phyloP scores from a whole-genome alignment of 2,113 vertebrate genomes.

The Hydrochoerus hydrochaeris region DNA sequence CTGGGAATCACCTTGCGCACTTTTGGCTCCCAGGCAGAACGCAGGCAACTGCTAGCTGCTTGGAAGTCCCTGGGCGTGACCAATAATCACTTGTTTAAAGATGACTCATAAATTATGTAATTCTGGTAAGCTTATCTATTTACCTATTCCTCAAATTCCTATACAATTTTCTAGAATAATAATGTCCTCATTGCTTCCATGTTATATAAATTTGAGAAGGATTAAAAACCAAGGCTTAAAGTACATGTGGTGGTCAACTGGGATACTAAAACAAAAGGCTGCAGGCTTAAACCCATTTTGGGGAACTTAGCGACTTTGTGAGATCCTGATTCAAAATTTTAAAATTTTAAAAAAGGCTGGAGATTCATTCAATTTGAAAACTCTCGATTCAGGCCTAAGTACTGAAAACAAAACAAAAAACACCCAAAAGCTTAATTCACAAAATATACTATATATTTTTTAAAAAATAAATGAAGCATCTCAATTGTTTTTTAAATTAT shows the following conservation, averaged over 20 bases:
- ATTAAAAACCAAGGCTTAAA: neutral
- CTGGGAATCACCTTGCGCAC: no score
- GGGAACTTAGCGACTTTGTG: neutral
- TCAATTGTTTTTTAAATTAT: neutral
- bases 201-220: neutral
- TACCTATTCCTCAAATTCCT: constrained; percentile 10
- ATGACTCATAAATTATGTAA: neutral
- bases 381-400: neutral
- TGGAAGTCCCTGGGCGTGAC: no score
- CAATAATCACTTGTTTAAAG: neutral
- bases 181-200: neutral
- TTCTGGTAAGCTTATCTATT: neutral
- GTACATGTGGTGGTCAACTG: neutral
- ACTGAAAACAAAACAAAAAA: neutral
- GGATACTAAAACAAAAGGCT: neutral
- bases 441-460: neutral
- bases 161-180: constrained; percentile 22
- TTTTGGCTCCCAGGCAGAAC: no score
- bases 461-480: neutral
- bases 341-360: neutral
- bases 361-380: neutral
- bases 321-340: neutral
- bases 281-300: neutral
- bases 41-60: no score
- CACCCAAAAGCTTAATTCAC: neutral